These are phyloP conservation scores for Bhutanitis thaidina DNA, from an alignment of 2,888 invertebrate species.

Conservation along the genomic window DNA sequence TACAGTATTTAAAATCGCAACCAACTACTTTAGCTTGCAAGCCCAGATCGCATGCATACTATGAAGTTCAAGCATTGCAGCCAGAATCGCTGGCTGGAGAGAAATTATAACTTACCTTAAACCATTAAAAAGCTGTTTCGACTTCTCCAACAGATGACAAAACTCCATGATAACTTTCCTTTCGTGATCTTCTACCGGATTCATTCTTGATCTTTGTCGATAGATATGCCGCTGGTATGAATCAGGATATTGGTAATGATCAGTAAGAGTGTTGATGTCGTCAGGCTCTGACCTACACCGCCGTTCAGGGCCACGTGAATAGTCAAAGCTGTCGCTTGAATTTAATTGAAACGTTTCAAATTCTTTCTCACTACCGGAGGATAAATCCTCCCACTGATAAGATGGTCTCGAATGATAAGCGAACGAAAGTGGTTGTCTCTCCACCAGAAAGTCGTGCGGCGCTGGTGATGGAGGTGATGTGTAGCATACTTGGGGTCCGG, in stretches of 20 bases:
- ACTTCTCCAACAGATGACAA: constrained; percentile 96
- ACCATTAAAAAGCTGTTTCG: constrained; percentile 98
- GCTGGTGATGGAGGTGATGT: constrained; percentile 14
- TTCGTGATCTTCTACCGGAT: constrained; percentile 84
- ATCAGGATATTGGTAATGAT: neutral
- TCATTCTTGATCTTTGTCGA: constrained; percentile 26
- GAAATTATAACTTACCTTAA: constrained; percentile 82
- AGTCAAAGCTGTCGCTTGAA: too few species aligned
- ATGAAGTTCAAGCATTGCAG: too few species aligned
- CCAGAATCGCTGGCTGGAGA: too few species aligned
- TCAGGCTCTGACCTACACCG: too few species aligned
- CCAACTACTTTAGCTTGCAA: too few species aligned
- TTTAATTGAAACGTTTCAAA: neutral
- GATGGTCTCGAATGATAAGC: neutral
- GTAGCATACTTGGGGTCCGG: neutral
- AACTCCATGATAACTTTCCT: constrained; percentile 96
- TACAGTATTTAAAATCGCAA: too few species aligned
- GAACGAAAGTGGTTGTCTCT: constrained; percentile 2
- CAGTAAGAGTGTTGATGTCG: too few species aligned
- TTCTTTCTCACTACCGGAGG: neutral
- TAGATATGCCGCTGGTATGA: neutral
- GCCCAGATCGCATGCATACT: too few species aligned
- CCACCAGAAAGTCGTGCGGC: neutral
- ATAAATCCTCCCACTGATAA: constrained; percentile 2
- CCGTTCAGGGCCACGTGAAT: too few species aligned